Percentiles rank a stretch among this genome's conserved stretches.
These are phyloP conservation scores for Perognathus longimembris DNA, from an alignment of 2,113 vertebrate species.

Conservation along the genomic window DNA sequence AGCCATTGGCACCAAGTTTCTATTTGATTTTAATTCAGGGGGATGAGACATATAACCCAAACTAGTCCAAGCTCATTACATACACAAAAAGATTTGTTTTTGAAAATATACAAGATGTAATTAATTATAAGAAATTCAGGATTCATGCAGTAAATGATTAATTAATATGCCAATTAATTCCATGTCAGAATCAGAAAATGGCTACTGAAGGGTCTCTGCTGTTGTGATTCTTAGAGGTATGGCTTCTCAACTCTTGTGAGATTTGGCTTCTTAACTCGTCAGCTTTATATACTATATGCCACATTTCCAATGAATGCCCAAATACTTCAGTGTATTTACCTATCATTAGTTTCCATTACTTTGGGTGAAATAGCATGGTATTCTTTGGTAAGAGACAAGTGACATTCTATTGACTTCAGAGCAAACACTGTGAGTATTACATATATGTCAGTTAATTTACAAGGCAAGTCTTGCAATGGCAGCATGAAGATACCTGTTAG, in stretches of 20 bases:
- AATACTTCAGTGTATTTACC: background rate
- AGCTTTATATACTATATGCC: background rate
- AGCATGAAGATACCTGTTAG: background rate
- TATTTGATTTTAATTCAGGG: background rate
- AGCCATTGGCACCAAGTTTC: too few relatives aligned
- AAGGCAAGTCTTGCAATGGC: background rate
- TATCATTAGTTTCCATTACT: background rate
- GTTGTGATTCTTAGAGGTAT: background rate
- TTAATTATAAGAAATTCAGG: too few relatives aligned
- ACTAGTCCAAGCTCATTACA: background rate
- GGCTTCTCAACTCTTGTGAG: background rate
- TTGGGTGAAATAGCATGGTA: background rate
- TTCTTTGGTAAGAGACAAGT: background rate
- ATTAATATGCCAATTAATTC: slow-evolving; percentile 14
- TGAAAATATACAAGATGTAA: background rate
- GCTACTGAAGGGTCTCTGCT: background rate
- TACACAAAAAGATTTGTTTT: background rate
- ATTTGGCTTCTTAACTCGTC: background rate
- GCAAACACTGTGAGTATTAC: background rate
- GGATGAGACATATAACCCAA: background rate
- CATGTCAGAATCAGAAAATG: background rate
- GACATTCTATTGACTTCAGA: background rate
- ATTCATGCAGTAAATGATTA: background rate
- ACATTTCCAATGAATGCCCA: background rate
- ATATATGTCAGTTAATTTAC: background rate